Evolutionary conservation across 1,140 invertebrate genomes (phyloP).

Genomic region (Megalonaias nervosa): DNA sequence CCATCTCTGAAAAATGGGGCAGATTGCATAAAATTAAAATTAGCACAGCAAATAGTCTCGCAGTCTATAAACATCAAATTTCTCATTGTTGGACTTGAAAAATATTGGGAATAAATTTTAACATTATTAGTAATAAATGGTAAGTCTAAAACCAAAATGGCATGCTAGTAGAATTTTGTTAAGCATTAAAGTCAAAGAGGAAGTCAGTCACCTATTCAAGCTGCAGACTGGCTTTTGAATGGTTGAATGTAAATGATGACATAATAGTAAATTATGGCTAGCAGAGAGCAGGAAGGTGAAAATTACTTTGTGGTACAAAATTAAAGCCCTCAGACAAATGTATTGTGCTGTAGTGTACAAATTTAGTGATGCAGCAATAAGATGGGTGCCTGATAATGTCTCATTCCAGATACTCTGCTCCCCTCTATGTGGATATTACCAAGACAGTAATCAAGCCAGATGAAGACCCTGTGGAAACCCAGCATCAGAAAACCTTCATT

Average conservation of each 20-base stretch:
- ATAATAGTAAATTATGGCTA: background rate
- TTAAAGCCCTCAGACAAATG: background rate
- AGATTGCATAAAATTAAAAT: too few relatives aligned
- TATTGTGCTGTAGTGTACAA: background rate
- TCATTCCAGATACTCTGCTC: slow-evolving; percentile 90
- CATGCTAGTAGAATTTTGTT: too few relatives aligned
- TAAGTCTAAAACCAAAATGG: too few relatives aligned
- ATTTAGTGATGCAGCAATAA: background rate
- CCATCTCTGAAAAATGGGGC: too few relatives aligned
- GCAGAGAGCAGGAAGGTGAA: background rate
- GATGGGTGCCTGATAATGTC: background rate
- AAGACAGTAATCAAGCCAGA: slow-evolving; percentile 94
- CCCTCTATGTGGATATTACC: slow-evolving; percentile 98
- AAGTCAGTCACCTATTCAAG: too few relatives aligned
- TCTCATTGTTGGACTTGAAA: too few relatives aligned
- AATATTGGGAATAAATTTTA: too few relatives aligned
- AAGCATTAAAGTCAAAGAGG: too few relatives aligned
- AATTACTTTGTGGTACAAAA: background rate
- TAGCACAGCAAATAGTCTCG: too few relatives aligned
- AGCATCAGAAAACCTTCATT: slow-evolving; percentile 98
- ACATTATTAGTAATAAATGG: too few relatives aligned
- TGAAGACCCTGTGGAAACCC: slow-evolving; percentile 92
- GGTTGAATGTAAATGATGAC: background rate
- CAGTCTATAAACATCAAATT: too few relatives aligned
- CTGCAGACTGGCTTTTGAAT: too few relatives aligned